Base-by-base conservation (phyloP, 2,797 vertebrate genomes). In the Sebastes oblongus region DNA sequence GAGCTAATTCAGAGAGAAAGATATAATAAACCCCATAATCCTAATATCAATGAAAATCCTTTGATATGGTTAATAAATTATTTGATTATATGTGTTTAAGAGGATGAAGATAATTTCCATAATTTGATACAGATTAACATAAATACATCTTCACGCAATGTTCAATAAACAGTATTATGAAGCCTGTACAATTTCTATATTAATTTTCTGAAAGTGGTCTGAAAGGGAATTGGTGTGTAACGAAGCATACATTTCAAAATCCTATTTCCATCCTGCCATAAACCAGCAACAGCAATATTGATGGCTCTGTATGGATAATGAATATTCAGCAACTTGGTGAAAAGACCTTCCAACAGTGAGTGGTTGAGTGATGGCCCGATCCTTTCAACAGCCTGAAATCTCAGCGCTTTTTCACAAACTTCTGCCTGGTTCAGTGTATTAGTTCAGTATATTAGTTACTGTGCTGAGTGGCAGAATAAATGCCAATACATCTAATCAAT, bases 391-490 rank as follows among this genome's bases (percentile, higher is more conserved):
- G 60, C 62, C 52, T 86, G 54, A 81, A 79, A 89, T 87, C 86
- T 83, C 77, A 88, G 84, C 36, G 6, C 50, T 85, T 89, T 86
- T 82, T 83, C 61, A 64, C 82, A 85, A 88, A 85, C 59, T 27
- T 87, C 77, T 74, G 68, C 56, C n/a, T 66, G 62, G 59, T 78
- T 89, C 75, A 77, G 25, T 77, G 34, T 80, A 80, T 92, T 72
- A 89, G 61, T 77, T 89, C 75, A 77, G 25, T 80, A 58, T 78
- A 85, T 92, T 74, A 89, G 82, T 86, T 88, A 50, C 46, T 75
- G 82, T 85, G 86, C 66, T 89, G 87, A 79, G 80, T 85, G 82
- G 61, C 29, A n/a, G 30, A 75, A 68, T 75, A 82, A 88, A 90
- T 82, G 59, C 52, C 72, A 86, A 81, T 80, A 72, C 73, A 74